Evolutionary conservation across 2,113 vertebrate genomes (phyloP).

Genomic region (Tylochromis polylepis): DNA sequence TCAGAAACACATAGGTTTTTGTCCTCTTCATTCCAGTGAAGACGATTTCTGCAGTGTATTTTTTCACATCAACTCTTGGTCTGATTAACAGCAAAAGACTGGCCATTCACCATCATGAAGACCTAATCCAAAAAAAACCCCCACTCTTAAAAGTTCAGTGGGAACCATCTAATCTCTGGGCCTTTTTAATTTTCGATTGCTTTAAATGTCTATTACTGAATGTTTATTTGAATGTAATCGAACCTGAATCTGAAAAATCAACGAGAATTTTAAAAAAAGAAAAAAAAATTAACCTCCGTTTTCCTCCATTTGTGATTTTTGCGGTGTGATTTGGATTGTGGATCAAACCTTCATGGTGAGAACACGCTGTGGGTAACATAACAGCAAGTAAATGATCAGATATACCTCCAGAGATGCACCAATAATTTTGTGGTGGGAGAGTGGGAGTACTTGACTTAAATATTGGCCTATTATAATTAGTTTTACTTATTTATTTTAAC

Average conservation of each 20-base stretch:
- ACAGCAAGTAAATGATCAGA: conserved; percentile 8
- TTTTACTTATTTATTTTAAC: neutral
- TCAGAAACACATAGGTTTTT: conserved; percentile 21
- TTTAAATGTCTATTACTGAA: neutral
- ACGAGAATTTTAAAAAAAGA: fast-evolving
- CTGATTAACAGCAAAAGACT: conserved; percentile 31
- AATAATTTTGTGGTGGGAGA: neutral
- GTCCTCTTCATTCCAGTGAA: conserved; percentile 52
- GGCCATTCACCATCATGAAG: neutral
- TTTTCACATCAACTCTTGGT: conserved; percentile 37
- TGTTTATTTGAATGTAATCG: neutral
- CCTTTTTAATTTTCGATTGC: neutral
- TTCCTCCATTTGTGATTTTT: neutral
- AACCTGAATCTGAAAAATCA: neutral
- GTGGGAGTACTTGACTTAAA: neutral
- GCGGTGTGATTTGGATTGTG: neutral
- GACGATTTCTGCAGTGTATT: neutral
- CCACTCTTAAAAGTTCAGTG: fast-evolving
- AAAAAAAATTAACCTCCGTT: neutral
- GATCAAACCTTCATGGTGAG: conserved; percentile 5
- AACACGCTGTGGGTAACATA: neutral
- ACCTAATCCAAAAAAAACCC: neutral
- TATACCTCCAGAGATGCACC: conserved; percentile 19
- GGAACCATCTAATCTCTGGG: neutral
- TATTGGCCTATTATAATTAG: neutral